These are phyloP conservation scores for Anoplopoma fimbria DNA, from an alignment of 2,113 vertebrate genomes.

Conservation along the genomic window DNA sequence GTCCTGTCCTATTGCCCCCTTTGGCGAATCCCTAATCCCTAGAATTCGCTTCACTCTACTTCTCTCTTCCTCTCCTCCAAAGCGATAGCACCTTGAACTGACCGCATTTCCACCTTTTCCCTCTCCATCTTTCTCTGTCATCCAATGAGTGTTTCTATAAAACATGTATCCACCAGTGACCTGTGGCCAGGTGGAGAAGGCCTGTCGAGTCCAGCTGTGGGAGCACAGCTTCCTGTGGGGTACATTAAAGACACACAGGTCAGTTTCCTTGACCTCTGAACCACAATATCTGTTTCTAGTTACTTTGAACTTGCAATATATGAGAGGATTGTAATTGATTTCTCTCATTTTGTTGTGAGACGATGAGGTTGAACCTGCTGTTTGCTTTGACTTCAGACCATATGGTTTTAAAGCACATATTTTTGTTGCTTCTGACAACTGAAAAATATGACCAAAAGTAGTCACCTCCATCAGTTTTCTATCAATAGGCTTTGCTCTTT, in stretches of 20 bases:
- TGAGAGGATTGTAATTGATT: background rate
- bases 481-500: conserved; percentile 8
- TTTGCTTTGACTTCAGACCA: conserved; percentile 39
- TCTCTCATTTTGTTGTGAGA: background rate
- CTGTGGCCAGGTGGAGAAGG: background rate
- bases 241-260: conserved; percentile 64
- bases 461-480: background rate
- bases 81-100: background rate
- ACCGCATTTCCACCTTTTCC: conserved; percentile 10
- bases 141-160: conserved; percentile 14
- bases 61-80: conserved; percentile 20
- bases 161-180: conserved; percentile 42
- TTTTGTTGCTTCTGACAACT: background rate
- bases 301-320: conserved; percentile 44
- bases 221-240: conserved; percentile 56
- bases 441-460: conserved; percentile 2
- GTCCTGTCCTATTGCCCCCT: conserved; percentile 17
- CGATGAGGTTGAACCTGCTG: conserved; percentile 28
- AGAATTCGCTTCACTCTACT: conserved; percentile 1
- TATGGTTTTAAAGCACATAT: background rate
- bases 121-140: no score
- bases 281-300: conserved; percentile 60
- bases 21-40: conserved; percentile 38
- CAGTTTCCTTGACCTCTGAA: conserved; percentile 59
- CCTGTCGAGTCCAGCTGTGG: conserved; percentile 51